Evolutionary conservation across 2,888 invertebrate species (phyloP).

Genomic region (Zygothrica quintamaculata): DNA sequence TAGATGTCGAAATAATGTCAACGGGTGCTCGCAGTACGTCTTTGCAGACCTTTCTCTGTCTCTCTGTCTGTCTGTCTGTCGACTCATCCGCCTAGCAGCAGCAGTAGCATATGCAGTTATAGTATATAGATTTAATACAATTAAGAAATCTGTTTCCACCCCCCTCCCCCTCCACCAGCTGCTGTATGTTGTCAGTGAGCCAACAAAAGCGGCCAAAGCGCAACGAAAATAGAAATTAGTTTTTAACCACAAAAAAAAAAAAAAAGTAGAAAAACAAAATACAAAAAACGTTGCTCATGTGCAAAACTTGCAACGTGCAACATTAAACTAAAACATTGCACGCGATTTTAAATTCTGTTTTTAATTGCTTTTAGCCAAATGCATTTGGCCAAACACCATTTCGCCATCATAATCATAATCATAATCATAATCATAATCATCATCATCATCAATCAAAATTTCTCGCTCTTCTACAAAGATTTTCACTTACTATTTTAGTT

Average conservation of each 20-base stretch:
- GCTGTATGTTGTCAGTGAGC: conserved; percentile 65
- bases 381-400: too few relatives aligned
- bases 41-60: too few relatives aligned
- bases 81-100: too few relatives aligned
- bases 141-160: conserved; percentile 1
- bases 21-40: too few relatives aligned
- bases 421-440: too few relatives aligned
- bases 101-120: conserved; percentile 1
- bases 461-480: conserved; percentile 19
- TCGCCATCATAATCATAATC: conserved; percentile 11
- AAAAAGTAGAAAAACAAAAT: too few relatives aligned
- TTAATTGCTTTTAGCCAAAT: conserved; percentile 71
- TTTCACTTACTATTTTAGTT: conserved; percentile 58
- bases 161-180: too few relatives aligned
- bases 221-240: conserved; percentile 70
- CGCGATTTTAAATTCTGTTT: conserved; percentile 61
- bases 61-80: too few relatives aligned
- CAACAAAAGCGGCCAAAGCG: conserved; percentile 68
- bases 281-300: conserved; percentile 50
- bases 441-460: conserved; percentile 1
- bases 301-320: conserved; percentile 12
- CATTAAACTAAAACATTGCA: conserved; percentile 29
- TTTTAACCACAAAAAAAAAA: too few relatives aligned
- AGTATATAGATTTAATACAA: neutral
- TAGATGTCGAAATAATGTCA: conserved; percentile 79